phyloP scores from a whole-genome alignment of 2,888 invertebrate genomes.

The Troides oblongomaculatus region DNA sequence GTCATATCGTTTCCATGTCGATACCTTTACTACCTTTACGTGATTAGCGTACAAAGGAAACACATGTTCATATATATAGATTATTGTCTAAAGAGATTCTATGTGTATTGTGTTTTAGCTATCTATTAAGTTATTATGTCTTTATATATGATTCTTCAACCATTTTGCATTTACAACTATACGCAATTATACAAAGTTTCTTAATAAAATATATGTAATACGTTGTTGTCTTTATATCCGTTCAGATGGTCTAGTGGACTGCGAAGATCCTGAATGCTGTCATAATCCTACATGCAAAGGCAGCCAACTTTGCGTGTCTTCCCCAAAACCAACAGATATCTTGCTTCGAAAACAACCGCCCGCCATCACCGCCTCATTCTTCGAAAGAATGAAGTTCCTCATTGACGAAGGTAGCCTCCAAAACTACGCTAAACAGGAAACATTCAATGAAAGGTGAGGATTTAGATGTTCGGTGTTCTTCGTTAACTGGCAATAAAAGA shows the following conservation, averaged over 20 bases:
- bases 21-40: too few relatives aligned
- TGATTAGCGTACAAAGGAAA: too few relatives aligned
- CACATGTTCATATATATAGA: neutral
- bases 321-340: constrained; percentile 97
- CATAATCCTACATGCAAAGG: constrained; percentile 88
- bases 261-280: constrained; percentile 99
- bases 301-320: constrained; percentile 94
- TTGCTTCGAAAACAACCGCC: constrained; percentile 97
- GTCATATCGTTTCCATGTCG: too few relatives aligned
- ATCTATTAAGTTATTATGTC: too few relatives aligned
- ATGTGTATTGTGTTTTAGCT: too few relatives aligned
- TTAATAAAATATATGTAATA: neutral
- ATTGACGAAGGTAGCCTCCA: constrained; percentile 99
- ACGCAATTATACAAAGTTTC: too few relatives aligned
- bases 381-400: constrained; percentile 98
- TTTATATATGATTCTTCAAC: too few relatives aligned
- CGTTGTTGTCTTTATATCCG: neutral
- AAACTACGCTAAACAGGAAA: constrained; percentile 96
- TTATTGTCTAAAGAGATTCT: neutral
- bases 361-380: constrained; percentile 98
- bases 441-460: constrained; percentile 97
- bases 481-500: constrained; percentile 35
- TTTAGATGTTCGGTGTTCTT: constrained; percentile 60
- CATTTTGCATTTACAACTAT: too few relatives aligned
- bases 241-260: constrained; percentile 97